These are phyloP conservation scores for Leptobrachium ailaonicum DNA, from an alignment of 2,113 vertebrate species.

Conservation along the genomic window DNA sequence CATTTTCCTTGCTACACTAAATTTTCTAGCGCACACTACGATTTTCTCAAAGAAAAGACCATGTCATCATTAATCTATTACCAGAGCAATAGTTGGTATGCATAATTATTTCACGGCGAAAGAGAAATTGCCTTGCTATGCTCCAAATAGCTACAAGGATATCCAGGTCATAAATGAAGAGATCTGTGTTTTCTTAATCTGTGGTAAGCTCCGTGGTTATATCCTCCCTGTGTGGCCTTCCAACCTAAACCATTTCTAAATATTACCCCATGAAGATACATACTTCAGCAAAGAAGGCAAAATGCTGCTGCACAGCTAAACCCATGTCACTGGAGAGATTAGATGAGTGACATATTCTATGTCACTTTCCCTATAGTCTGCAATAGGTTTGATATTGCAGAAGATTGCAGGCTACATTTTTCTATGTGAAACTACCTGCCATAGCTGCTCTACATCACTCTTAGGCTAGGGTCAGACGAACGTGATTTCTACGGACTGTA, in stretches of 20 bases:
- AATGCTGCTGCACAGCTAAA: neutral
- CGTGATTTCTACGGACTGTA: no score
- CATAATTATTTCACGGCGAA: neutral
- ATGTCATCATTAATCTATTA: conserved; percentile 1
- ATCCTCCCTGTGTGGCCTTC: conserved; percentile 29
- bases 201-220: neutral
- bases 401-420: no score
- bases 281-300: conserved; percentile 6
- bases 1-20: neutral
- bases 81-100: neutral
- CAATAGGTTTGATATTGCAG: no score
- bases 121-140: neutral
- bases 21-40: neutral
- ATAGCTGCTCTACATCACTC: no score
- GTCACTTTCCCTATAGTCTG: no score
- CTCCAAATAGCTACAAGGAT: neutral
- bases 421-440: no score
- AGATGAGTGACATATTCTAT: no score
- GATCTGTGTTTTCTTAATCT: conserved; percentile 19
- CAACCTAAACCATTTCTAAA: conserved; percentile 28
- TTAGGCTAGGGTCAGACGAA: no score
- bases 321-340: no score
- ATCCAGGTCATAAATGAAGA: conserved; percentile 18
- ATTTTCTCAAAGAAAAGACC: neutral
- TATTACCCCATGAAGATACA: conserved; percentile 23